phyloP scores from a whole-genome alignment of 1,140 invertebrate species.

The Cotesia typhae region DNA sequence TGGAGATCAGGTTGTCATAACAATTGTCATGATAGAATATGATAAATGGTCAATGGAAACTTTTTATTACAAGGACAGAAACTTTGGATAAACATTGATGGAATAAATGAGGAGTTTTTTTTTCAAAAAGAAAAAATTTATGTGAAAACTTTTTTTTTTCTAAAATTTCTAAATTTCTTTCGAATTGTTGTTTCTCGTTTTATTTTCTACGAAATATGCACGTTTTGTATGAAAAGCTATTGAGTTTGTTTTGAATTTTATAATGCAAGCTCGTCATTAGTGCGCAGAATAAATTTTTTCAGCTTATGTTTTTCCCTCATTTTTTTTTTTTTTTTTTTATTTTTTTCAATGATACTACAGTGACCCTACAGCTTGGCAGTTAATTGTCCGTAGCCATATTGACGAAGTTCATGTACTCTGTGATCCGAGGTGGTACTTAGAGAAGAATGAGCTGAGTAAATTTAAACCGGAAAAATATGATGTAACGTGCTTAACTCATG shows the following conservation, averaged over 20 bases:
- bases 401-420: constrained; percentile 6
- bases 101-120: too few species aligned
- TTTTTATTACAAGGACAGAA: too few species aligned
- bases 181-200: too few species aligned
- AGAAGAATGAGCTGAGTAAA: constrained; percentile 9
- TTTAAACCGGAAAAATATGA: not conserved
- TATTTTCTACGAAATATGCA: too few species aligned
- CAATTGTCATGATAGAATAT: too few species aligned
- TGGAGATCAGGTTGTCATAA: too few species aligned
- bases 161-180: too few species aligned
- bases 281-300: not conserved
- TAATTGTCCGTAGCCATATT: constrained; percentile 12
- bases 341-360: constrained; percentile 1
- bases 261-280: not conserved
- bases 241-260: not conserved
- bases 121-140: too few species aligned
- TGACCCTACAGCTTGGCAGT: constrained; percentile 2
- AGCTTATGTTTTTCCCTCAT: not conserved
- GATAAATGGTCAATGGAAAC: too few species aligned
- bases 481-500: not conserved
- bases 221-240: not conserved
- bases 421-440: not conserved
- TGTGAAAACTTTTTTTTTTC: too few species aligned
- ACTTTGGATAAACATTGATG: too few species aligned
- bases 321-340: not conserved